Percentiles rank a stretch among this genome's conserved stretches.
Conservation (phyloP, 2,113 vertebrate species). For the Sminthopsis crassicaudata region DNA sequence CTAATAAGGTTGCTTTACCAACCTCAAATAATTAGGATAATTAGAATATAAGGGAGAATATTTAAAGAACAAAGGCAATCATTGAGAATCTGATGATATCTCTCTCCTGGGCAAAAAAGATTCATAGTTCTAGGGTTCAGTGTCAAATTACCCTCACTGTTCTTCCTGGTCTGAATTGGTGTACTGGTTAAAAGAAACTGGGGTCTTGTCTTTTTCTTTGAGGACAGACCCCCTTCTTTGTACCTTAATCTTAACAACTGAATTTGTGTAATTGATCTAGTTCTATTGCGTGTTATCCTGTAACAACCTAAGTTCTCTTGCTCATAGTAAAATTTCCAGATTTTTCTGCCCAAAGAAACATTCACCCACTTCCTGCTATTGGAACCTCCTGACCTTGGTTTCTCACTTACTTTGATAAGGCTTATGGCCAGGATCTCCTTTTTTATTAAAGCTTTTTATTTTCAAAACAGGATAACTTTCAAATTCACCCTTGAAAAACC, state of each 20-base stretch:
- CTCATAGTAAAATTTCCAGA: not conserved
- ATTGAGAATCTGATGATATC: no score
- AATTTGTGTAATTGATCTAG: not conserved
- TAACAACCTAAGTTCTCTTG: not conserved
- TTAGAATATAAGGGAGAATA: not conserved
- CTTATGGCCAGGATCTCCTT: not conserved
- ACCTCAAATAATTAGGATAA: not conserved
- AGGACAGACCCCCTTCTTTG: not conserved
- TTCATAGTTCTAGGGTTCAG: no score
- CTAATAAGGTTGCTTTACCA: not conserved
- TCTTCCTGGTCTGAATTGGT: not conserved
- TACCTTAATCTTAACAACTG: not conserved
- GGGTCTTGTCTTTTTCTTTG: not conserved
- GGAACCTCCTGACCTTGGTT: not conserved
- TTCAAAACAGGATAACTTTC: no score
- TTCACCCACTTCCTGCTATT: not conserved
- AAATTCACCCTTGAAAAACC: no score
- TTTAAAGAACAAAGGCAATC: not conserved
- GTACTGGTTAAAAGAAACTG: not conserved
- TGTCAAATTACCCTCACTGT: not conserved
- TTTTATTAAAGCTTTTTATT: no score
- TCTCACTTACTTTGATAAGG: not conserved
- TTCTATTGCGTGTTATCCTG: no score
- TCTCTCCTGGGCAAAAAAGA: no score
- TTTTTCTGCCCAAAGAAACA: not conserved